Evolutionary conservation across 2,888 invertebrate species (phyloP), one percentile per base, ranked within the genome.

Genomic region (Macrosiphum euphorbiae): DNA sequence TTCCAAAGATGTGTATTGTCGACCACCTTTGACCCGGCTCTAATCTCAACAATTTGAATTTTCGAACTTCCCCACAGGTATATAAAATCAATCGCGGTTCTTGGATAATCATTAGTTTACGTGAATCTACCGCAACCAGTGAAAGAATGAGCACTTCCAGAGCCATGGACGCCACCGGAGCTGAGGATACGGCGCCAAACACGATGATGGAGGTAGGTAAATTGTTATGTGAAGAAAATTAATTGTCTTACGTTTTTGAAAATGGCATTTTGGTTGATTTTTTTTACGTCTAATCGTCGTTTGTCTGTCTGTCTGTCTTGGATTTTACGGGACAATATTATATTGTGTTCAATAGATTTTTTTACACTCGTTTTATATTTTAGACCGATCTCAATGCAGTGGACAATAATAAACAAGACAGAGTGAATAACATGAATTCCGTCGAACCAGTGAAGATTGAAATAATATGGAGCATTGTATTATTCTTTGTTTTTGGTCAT

Each of bases 401-500:
- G 13, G 89, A 61, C 10, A 86, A 85, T 61, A 94, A 94, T 90
- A 90, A 94, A 90, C 50, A 94, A 94, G 89, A 94, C 20, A 52
- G 47, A 50, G 16, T 47, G 26, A 5, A 89, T 16, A 35, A 78
- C 35, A 26, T 26, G 35, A 58, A 10, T 16, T 89, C 47, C n/a
- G 16, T 5, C 2, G 61, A 61, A 85, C 58, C 94, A 28, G 85
- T 90, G 0, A 94, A 94, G 28, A 35, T 94, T 61, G 86, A 90
- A 3, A 61, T 94, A n/a, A 3, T 94, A 52, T 94, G 94, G 94
- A 41, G 85, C 3, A 50, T 94, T 61, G 94, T 90, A n/a, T 50
- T 94, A 35, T 94, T 94, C 8, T 94, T 94, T 94, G 50, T 90
- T 90, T 4, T 5, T 44, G 50, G 85, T 11, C 97, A 97, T 95